phyloP scores from a whole-genome alignment of 2,113 vertebrate genomes.

The Pardalotus punctatus region DNA sequence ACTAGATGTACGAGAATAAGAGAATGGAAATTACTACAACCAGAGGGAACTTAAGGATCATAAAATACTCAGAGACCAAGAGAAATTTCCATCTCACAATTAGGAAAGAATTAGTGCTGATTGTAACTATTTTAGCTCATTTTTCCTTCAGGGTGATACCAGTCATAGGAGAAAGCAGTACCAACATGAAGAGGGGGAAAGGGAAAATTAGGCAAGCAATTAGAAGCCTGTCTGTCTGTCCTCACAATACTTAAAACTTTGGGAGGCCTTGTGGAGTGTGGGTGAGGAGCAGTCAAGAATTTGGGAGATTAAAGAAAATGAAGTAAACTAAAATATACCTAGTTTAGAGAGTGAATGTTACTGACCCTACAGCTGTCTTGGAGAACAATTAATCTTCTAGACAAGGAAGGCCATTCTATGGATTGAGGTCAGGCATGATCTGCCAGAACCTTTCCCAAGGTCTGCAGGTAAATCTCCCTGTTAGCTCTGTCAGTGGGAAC shows the following conservation, averaged over 20 bases:
- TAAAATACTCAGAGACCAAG: neutral
- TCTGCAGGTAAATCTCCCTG: neutral
- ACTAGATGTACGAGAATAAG: neutral
- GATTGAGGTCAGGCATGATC: neutral
- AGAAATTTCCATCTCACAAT: neutral
- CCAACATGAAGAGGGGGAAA: neutral
- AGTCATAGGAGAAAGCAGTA: neutral
- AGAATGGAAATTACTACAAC: neutral
- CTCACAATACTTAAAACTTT: neutral
- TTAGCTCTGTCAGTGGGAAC: fast-evolving
- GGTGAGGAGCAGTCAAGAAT: neutral
- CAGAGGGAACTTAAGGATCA: neutral
- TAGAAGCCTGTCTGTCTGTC: neutral
- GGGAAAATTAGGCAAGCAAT: neutral
- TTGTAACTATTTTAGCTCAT: slow-evolving; percentile 1
- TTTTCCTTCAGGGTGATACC: slow-evolving; percentile 3
- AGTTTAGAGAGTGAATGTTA: neutral
- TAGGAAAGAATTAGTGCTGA: neutral
- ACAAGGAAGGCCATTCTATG: neutral
- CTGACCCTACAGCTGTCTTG: neutral
- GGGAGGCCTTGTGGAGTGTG: neutral
- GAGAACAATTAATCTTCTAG: neutral
- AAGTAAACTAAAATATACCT: neutral
- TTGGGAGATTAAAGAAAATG: neutral
- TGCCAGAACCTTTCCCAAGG: neutral